phyloP scores from a whole-genome alignment of 92 coral and sea anemone species.

The Actinostola sp. region DNA sequence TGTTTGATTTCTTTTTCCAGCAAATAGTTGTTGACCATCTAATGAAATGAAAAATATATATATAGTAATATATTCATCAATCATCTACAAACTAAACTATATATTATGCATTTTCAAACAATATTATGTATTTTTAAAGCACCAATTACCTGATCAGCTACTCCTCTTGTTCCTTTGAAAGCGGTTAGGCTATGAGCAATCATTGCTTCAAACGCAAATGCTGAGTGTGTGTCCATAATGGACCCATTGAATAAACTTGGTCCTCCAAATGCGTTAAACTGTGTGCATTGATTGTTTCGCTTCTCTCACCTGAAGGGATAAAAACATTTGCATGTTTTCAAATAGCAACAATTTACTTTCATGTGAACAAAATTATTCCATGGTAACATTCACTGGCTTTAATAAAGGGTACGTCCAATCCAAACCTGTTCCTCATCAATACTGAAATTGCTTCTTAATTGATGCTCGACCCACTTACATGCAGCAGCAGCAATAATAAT shows the following conservation, averaged over 20 bases:
- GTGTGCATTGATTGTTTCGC: slow-evolving; percentile 64
- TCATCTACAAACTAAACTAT: neutral
- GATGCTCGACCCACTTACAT: no score
- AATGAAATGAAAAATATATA: slow-evolving; percentile 1
- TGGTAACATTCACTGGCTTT: neutral
- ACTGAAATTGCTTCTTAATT: no score
- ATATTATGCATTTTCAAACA: neutral
- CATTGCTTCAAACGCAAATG: slow-evolving; percentile 66
- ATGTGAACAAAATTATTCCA: no score
- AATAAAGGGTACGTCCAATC: no score
- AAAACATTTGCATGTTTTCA: no score
- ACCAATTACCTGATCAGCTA: slow-evolving; percentile 37
- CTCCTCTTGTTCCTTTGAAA: slow-evolving; percentile 66
- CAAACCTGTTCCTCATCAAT: no score
- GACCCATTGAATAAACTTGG: slow-evolving; percentile 53
- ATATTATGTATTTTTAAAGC: neutral
- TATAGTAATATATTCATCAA: neutral
- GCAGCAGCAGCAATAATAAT: neutral
- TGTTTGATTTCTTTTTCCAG: slow-evolving; percentile 46
- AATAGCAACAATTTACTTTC: neutral
- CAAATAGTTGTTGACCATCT: slow-evolving; percentile 65
- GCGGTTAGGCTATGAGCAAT: slow-evolving; percentile 58
- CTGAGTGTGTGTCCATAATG: slow-evolving; percentile 65
- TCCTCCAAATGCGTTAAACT: slow-evolving; percentile 38
- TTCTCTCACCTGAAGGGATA: slow-evolving; percentile 36